Evolutionary conservation across 2,888 invertebrate genomes (phyloP).

Genomic region (Shargacucullia verbasci): DNA sequence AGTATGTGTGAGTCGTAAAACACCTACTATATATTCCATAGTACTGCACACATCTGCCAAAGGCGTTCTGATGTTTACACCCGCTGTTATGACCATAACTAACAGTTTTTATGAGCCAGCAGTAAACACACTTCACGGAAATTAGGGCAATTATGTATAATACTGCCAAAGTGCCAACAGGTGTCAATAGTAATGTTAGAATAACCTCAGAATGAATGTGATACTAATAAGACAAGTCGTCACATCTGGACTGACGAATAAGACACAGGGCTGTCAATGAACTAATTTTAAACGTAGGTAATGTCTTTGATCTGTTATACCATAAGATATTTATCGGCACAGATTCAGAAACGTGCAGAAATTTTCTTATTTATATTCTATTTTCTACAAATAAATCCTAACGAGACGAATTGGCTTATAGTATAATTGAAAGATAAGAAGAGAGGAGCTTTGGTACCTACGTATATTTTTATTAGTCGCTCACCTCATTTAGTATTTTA

Average conservation of each 20-base stretch:
- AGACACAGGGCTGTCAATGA: constrained; percentile 38
- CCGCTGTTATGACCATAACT: constrained; percentile 19
- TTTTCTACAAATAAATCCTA: background rate
- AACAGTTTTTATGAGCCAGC: constrained; percentile 19
- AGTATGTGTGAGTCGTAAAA: no score
- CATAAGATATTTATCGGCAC: no score
- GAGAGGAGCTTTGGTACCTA: no score
- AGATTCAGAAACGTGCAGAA: no score
- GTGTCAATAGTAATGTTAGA: constrained; percentile 18
- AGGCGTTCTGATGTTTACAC: constrained; percentile 7
- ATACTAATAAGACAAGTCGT: constrained; percentile 26
- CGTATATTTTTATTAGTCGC: no score
- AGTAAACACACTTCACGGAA: constrained; percentile 38
- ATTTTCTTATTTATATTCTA: no score
- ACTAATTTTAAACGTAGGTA: constrained; percentile 32
- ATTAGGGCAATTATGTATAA: constrained; percentile 46
- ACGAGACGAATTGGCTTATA: background rate
- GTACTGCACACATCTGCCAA: constrained; percentile 35
- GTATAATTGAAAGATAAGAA: no score
- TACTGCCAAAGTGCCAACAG: constrained; percentile 34
- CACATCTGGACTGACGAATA: constrained; percentile 25
- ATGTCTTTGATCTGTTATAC: constrained; percentile 23
- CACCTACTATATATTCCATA: constrained; percentile 11
- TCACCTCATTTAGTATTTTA: no score
- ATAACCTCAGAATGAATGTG: constrained; percentile 16